phyloP scores from a whole-genome alignment of 2,113 vertebrate genomes.

The Pristiophorus japonicus region DNA sequence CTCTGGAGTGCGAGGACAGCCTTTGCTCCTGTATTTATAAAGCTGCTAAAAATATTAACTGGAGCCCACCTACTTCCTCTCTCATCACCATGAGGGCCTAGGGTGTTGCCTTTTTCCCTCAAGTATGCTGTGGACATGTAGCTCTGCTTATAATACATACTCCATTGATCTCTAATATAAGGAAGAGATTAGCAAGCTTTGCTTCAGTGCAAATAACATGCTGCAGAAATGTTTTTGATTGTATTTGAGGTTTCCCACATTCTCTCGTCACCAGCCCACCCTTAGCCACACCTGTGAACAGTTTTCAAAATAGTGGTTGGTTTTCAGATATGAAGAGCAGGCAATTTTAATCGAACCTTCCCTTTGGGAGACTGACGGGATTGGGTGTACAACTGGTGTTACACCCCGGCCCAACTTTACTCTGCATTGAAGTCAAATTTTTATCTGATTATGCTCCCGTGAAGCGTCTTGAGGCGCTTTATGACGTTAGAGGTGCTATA shows the following conservation, averaged over 20 bases:
- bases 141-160: background rate
- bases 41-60: background rate
- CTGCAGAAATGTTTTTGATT: background rate
- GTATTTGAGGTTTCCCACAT: background rate
- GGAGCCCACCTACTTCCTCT: slow-evolving; percentile 4
- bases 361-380: background rate
- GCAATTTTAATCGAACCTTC: background rate
- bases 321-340: background rate
- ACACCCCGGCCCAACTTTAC: background rate
- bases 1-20: background rate
- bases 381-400: background rate
- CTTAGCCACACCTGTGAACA: background rate
- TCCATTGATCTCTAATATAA: background rate
- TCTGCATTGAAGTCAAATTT: too few species aligned
- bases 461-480: too few species aligned
- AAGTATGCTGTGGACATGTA: background rate
- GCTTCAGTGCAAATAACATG: background rate
- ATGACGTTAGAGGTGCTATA: background rate
- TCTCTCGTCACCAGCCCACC: background rate
- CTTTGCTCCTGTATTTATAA: background rate
- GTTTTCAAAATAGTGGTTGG: background rate
- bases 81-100: background rate
- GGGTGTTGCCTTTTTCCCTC: background rate
- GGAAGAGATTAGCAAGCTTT: background rate
- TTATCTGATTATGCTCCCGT: too few species aligned